Evolutionary conservation across 1,140 invertebrate genomes (phyloP).

Genomic region (Stratiolaelaps scimitus): DNA sequence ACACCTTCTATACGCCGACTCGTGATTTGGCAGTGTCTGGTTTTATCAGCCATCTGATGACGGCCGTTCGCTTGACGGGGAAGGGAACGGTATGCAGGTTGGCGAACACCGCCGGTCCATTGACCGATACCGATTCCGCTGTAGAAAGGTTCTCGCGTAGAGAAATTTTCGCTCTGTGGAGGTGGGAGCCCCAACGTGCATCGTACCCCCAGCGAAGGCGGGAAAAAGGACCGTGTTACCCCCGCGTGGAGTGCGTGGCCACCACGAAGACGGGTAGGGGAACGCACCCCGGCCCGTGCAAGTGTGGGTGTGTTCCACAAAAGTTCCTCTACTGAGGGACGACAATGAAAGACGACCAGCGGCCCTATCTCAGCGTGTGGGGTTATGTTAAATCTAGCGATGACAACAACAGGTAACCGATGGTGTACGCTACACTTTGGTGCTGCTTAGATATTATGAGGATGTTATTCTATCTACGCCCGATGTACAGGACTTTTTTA

Average conservation of each 20-base stretch:
- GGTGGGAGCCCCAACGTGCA: not conserved
- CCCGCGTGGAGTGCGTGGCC: too few relatives aligned
- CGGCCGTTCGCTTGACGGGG: too few relatives aligned
- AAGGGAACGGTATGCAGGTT: too few relatives aligned
- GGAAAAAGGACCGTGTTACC: too few relatives aligned
- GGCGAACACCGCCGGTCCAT: not conserved
- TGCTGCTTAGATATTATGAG: not conserved
- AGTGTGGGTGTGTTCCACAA: too few relatives aligned
- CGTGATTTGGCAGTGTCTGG: too few relatives aligned
- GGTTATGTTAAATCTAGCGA: slow-evolving; percentile 9
- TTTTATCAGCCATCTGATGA: too few relatives aligned
- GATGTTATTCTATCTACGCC: not conserved
- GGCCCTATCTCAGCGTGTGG: slow-evolving; percentile 20
- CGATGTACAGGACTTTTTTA: too few relatives aligned
- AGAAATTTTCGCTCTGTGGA: slow-evolving; percentile 26
- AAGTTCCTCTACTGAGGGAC: not conserved
- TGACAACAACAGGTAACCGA: not conserved
- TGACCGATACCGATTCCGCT: slow-evolving; percentile 1
- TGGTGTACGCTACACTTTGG: not conserved
- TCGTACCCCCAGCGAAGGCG: too few relatives aligned
- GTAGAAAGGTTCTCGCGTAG: slow-evolving; percentile 19
- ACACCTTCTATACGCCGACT: too few relatives aligned
- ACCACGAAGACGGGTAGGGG: too few relatives aligned
- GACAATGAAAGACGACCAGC: slow-evolving; percentile 6
- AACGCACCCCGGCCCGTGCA: too few relatives aligned